Base-by-base conservation (phyloP, 1,140 invertebrate species). In the Leptinotarsa texana region DNA sequence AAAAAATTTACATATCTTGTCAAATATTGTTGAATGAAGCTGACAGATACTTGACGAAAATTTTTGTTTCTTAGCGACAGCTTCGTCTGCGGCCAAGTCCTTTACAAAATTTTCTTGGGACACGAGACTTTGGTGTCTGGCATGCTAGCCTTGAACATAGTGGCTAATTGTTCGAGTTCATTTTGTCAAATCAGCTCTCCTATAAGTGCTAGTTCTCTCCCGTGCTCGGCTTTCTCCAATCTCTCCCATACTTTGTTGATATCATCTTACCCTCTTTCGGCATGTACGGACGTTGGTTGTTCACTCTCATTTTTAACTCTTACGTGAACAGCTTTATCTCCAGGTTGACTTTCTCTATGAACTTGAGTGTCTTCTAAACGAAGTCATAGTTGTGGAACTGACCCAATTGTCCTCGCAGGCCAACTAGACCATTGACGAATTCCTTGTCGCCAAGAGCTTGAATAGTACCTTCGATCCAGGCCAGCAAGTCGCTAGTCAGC, bases 181-280 rank as follows among this genome's bases (percentile, higher is more conserved):
- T 99, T 98, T 89, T 99, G 98, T 21, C 98, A 91, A 72, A 99
- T 99, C 15, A 99, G 87, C 85, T 99, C 98, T 86, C 98, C 97
- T 49, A 96, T 88, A 2, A 99, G 86, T 1, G 98, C 97, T 69
- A 99, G 87, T 88, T 99, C 98, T 8, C 98, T 89, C 84, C 99
- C 97, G 86, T 99, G 98, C 86, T 99, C 98, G 24, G 98, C 94
- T 86, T 98, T 99, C 87, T 99, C 98, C 17, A 99, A 87, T 5
- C 93, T 87, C 85, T 99, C 97, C 98, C 98, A 99, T 18, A 98
- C 97, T 83, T 96, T 96, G 88, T 99, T 17, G 96, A 95, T 83
- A 99, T 99, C 92, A 99, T 99, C 98, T 24, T 24, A 3, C 22
- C 22, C 22, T 22, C 22, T 79, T 93, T 93, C 0, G 98, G 98